phyloP scores from a whole-genome alignment of 2,113 vertebrate genomes.

The Clarias magur region DNA sequence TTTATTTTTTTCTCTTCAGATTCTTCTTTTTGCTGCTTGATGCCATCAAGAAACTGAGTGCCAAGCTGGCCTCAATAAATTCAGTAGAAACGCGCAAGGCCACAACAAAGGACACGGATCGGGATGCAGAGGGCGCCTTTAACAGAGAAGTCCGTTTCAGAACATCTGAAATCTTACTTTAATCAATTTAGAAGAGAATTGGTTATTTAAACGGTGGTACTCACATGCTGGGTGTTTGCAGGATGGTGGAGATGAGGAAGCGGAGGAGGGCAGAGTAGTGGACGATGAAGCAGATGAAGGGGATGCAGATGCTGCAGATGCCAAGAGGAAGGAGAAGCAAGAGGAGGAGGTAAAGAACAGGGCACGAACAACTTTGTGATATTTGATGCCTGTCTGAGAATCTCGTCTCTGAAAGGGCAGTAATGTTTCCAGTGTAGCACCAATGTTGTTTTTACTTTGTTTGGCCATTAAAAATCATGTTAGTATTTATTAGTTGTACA shows the following conservation, averaged over 20 bases:
- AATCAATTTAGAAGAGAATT: background rate
- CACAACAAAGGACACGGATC: slow-evolving; percentile 73
- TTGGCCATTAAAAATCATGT: background rate
- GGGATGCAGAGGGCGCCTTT: slow-evolving; percentile 24
- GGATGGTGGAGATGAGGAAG: slow-evolving; percentile 63
- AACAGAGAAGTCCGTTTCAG: slow-evolving; percentile 15
- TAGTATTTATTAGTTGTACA: background rate
- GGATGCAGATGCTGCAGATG: slow-evolving; percentile 88
- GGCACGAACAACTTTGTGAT: background rate
- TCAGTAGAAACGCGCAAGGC: slow-evolving; percentile 80
- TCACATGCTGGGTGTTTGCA: background rate
- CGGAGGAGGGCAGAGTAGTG: slow-evolving; percentile 76
- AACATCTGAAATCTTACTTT: background rate
- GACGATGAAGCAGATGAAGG: slow-evolving; percentile 88
- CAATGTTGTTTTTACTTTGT: background rate
- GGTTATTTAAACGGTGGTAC: background rate
- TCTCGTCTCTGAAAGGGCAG: background rate
- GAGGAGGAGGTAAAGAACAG: slow-evolving; percentile 84
- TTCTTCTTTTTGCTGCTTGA: slow-evolving; percentile 87
- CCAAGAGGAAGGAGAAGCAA: slow-evolving; percentile 81
- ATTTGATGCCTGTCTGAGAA: background rate
- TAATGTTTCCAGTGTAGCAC: background rate
- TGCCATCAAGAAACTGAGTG: slow-evolving; percentile 79
- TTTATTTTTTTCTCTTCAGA: slow-evolving; percentile 61
- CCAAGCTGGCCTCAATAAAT: slow-evolving; percentile 80